Evolutionary conservation across 2,797 vertebrate species (phyloP), one percentile per base, ranked within the genome.

Genomic region (Enoplosus armatus): DNA sequence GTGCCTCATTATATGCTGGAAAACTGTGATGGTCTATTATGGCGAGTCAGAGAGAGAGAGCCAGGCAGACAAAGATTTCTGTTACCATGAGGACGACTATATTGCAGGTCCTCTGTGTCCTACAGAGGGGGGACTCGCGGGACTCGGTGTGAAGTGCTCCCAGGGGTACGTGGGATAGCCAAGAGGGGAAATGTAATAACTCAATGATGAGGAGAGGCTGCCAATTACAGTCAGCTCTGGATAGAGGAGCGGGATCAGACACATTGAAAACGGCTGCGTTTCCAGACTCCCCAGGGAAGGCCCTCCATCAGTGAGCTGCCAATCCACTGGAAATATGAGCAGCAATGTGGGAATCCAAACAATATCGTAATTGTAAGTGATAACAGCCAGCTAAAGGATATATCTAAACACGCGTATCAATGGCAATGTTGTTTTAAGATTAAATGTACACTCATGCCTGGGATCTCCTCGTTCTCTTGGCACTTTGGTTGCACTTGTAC

Each of bases 141-240:
- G 90, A 90, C 53, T 59, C 20, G 26, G 81, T 86, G 72, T 85
- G 85, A 91, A 93, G 85, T 86, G 85, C 77, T 93, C 91, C 93
- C 89, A 72, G 76, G 85, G 90, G 88, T 81, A 43, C 39, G 20
- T 48, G 66, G 76, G 75, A 89, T 92, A 85, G 88, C 87, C 79
- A 56, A 89, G 83, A 91, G 89, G 90, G 83, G 88, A 84, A 90
- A 90, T 76, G 82, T 89, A 91, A 91, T 92, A 91, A 90, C 85
- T 91, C 87, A 80, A 82, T 82, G 85, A 93, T 26, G 80, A 79
- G 79, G 77, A 85, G 83, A 90, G 83, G 62, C 82, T 87, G 83
- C 89, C 89, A 92, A 91, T 94, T 92, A 90, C 87, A 87, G 87
- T 88, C 85, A 74, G 84, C 75, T 70, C 72, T 15, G 85, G 82